These are phyloP conservation scores for Zoanthus sansibaricus DNA, from an alignment of 92 coral and sea anemone species.

Conservation along the genomic window DNA sequence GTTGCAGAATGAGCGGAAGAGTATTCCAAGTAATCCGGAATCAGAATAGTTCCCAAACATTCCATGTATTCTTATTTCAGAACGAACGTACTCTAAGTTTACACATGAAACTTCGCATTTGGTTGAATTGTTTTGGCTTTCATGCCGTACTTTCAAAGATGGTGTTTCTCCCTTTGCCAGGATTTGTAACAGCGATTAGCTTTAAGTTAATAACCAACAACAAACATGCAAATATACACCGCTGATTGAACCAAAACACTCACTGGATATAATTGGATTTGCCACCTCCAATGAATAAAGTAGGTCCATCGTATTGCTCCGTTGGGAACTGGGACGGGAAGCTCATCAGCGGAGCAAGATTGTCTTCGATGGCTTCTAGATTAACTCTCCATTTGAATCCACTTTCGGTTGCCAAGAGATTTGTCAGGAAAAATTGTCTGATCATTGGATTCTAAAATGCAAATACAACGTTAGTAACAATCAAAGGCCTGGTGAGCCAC, in stretches of 20 bases:
- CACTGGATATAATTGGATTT: conserved; percentile 85
- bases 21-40: too few species aligned
- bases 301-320: conserved; percentile 65
- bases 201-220: background rate
- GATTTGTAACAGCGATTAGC: too few species aligned
- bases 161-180: too few species aligned
- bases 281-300: conserved; percentile 91
- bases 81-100: too few species aligned
- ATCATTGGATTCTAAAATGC: conserved; percentile 69
- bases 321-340: conserved; percentile 76
- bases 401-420: conserved; percentile 70
- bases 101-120: too few species aligned
- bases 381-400: conserved; percentile 85
- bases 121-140: too few species aligned
- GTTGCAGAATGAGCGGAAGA: too few species aligned
- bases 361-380: conserved; percentile 81
- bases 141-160: too few species aligned
- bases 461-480: background rate
- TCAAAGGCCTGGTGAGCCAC: too few species aligned
- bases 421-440: conserved; percentile 87
- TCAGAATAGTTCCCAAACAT: too few species aligned
- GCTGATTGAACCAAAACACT: conserved; percentile 38
- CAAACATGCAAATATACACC: background rate
- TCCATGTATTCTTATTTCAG: too few species aligned
- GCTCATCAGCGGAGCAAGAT: conserved; percentile 65